Base-by-base conservation (phyloP, 1,140 invertebrate genomes). In the Caenorhabditis elegans region DNA sequence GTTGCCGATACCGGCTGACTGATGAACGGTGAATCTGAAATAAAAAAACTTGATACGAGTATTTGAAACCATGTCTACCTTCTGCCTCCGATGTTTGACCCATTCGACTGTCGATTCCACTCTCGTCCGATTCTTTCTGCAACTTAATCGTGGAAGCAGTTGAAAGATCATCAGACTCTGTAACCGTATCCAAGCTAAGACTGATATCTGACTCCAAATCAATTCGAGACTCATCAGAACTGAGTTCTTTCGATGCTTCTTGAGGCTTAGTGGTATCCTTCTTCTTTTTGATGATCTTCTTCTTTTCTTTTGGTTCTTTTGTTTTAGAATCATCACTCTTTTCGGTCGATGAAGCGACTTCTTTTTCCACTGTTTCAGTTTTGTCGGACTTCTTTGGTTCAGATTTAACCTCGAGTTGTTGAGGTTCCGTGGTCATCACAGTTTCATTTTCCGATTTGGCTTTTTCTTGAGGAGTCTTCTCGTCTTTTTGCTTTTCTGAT, bases 91-190 rank as follows among this genome's bases (percentile, higher is more conserved):
- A 48, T 19, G 46, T 48, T 48, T 77, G 31, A 17, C 46, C 76
- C 46, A 77, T 53, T 31, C 65, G 53, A n/a, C 79, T 53, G 24
- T 70, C 79, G 8, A 46, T 70, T 31, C 79, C 36, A 70, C 39
- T 53, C 15, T 47, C 36, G 6, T 80, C 53, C 4, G 39, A 53
- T 19, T 49, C 55, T n/a, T 75, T 39, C 47, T 39, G 39, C 19
- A 70, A 8, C 11, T 70, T 70, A 26, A 70, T 70, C 17, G 60
- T 70, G n/a, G 60, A 70, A 19, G 60, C 53, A 17, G 36, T 51
- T 4, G 65, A 46, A 26, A 39, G 17, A 46, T 53, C 49, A 11
- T 46, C 78, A 10, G 53, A 43, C 34, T 46, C 78, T 34, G 78
- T 28, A 13, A 53, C 31, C n/a, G 78, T 49, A n/a, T 77, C 46